phyloP scores from a whole-genome alignment of 2,888 invertebrate species.

The Drosophila buzzatii region DNA sequence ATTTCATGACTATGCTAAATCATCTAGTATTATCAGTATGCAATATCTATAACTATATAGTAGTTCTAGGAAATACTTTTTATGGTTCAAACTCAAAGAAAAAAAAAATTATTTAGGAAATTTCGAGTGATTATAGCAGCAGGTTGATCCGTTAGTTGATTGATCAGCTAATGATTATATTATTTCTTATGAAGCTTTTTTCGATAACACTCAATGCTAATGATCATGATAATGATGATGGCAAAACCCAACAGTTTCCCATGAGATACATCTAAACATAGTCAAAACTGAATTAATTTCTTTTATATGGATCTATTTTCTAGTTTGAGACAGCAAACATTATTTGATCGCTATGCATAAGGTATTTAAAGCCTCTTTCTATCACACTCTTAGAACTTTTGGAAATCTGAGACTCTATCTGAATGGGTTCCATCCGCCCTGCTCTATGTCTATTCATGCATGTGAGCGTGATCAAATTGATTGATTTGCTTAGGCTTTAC shows the following conservation, averaged over 20 bases:
- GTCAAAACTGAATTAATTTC: neutral
- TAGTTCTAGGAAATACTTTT: neutral
- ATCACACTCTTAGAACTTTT: slow-evolving; percentile 16
- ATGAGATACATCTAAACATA: neutral
- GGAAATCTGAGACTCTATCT: slow-evolving; percentile 47
- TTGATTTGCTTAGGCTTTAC: slow-evolving; percentile 33
- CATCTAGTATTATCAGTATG: neutral
- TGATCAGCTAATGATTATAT: slow-evolving; percentile 5
- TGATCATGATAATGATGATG: neutral
- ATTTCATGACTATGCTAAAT: neutral
- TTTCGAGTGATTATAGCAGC: neutral
- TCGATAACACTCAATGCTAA: neutral
- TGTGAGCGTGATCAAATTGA: slow-evolving; percentile 43
- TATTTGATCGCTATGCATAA: neutral
- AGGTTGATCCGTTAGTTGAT: neutral
- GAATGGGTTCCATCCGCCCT: slow-evolving; percentile 35
- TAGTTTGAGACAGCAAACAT: neutral
- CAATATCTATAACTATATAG: neutral
- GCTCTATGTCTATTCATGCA: neutral
- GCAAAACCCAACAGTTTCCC: neutral
- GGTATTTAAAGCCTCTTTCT: neutral
- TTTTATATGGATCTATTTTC: neutral
- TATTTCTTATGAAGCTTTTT: neutral
- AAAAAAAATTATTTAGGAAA: neutral
- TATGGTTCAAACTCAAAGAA: neutral